These are phyloP conservation scores for Phortica variegata DNA, from an alignment of 1,140 invertebrate species.

Conservation along the genomic window DNA sequence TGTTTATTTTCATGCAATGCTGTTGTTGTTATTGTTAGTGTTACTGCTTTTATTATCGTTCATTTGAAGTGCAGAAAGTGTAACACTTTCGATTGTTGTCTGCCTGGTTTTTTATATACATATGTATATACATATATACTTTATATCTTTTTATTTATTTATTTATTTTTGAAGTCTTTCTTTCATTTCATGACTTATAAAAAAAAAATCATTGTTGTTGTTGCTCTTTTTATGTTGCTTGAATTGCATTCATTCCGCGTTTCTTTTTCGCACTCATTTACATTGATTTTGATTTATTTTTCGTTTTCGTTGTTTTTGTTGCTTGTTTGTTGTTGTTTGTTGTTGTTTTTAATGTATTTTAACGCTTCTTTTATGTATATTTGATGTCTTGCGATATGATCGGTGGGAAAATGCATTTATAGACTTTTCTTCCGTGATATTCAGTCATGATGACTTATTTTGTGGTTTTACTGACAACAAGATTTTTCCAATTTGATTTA, in stretches of 20 bases:
- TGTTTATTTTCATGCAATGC: slow-evolving; percentile 7
- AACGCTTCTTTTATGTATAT: slow-evolving; percentile 15
- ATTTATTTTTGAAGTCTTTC: neutral
- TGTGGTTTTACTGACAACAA: too few relatives aligned
- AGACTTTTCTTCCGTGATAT: slow-evolving; percentile 42
- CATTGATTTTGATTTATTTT: slow-evolving; percentile 26
- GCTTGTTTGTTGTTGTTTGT: slow-evolving; percentile 12
- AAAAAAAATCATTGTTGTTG: too few relatives aligned
- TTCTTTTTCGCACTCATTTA: slow-evolving; percentile 39
- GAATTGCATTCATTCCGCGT: slow-evolving; percentile 50
- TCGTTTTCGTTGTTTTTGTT: slow-evolving; percentile 18
- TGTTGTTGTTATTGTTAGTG: too few relatives aligned
- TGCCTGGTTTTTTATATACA: slow-evolving; percentile 18
- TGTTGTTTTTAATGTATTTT: slow-evolving; percentile 18
- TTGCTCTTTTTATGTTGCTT: slow-evolving; percentile 26
- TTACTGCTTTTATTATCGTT: too few relatives aligned
- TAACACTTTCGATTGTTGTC: slow-evolving; percentile 53
- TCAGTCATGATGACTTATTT: too few relatives aligned
- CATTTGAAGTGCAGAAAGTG: slow-evolving; percentile 51
- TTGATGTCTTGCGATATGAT: slow-evolving; percentile 22
- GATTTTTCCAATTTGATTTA: too few relatives aligned
- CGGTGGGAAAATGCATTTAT: slow-evolving; percentile 49
- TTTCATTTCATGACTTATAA: too few relatives aligned
- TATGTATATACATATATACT: too few relatives aligned
- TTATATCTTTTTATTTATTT: slow-evolving; percentile 19